Conservation (phyloP, 92 coral and sea anemone genomes). For the Bergia sp. region DNA sequence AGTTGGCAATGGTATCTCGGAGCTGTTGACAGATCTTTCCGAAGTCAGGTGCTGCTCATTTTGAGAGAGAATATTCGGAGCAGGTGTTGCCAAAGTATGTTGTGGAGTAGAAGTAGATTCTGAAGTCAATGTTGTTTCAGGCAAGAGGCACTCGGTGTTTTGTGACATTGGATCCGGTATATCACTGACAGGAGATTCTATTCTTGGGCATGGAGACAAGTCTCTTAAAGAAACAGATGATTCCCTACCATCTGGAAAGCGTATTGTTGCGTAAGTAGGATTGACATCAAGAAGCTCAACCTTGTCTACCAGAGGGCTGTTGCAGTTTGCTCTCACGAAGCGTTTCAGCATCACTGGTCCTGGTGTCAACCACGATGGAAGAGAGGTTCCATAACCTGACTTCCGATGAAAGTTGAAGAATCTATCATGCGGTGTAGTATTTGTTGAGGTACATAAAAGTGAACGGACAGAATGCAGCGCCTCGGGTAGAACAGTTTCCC, state of each 20-base stretch:
- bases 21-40: background rate
- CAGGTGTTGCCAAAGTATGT: background rate
- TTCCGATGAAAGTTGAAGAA: constrained; percentile 51
- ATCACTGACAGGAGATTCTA: background rate
- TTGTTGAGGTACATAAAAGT: constrained; percentile 45
- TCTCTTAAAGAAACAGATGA: constrained; percentile 46
- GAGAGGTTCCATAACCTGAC: constrained; percentile 35
- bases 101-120: background rate
- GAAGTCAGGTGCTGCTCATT: background rate
- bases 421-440: constrained; percentile 56
- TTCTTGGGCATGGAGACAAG: constrained; percentile 52
- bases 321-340: constrained; percentile 39
- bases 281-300: constrained; percentile 50
- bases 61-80: background rate
- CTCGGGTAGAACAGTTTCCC: constrained; percentile 54
- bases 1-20: background rate
- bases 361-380: constrained; percentile 44
- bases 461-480: constrained; percentile 51
- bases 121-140: background rate
- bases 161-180: background rate
- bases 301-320: constrained; percentile 53
- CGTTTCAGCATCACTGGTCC: constrained; percentile 56
- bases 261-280: constrained; percentile 45
- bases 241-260: constrained; percentile 61
- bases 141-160: background rate